These are phyloP conservation scores for Poicephalus meyeri DNA, from an alignment of 2,113 vertebrate species.

Conservation along the genomic window DNA sequence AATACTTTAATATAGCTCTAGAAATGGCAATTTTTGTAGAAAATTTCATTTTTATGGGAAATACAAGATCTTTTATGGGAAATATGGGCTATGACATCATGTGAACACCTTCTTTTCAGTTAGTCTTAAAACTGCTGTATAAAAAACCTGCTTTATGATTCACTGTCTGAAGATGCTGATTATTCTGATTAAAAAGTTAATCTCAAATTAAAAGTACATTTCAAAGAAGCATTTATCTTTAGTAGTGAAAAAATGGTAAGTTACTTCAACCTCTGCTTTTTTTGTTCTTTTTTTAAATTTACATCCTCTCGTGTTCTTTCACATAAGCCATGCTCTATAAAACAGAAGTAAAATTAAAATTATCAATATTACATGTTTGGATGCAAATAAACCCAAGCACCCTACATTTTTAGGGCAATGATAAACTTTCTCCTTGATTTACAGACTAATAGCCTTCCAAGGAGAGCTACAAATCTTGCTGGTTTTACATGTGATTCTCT, in stretches of 20 bases:
- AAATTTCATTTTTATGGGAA: background rate
- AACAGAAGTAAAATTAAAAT: background rate
- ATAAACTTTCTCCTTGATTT: background rate
- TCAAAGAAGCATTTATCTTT: background rate
- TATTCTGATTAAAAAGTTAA: background rate
- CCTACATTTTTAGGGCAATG: background rate
- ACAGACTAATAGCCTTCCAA: background rate
- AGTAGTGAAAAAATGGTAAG: background rate
- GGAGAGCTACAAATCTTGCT: background rate
- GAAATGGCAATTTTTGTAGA: background rate
- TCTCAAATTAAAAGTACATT: background rate
- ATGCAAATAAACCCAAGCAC: background rate
- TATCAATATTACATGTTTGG: background rate
- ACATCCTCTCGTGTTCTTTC: background rate
- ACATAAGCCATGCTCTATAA: background rate
- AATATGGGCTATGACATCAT: background rate
- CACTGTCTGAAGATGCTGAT: background rate
- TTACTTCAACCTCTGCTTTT: background rate
- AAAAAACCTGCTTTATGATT: background rate
- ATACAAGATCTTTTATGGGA: background rate
- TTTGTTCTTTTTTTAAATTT: background rate
- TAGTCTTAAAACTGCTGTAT: background rate
- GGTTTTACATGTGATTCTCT: background rate
- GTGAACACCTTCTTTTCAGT: background rate
- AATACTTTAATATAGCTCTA: background rate